Conservation (phyloP, 1,140 invertebrate species). For the Drosophila kohkoa region DNA sequence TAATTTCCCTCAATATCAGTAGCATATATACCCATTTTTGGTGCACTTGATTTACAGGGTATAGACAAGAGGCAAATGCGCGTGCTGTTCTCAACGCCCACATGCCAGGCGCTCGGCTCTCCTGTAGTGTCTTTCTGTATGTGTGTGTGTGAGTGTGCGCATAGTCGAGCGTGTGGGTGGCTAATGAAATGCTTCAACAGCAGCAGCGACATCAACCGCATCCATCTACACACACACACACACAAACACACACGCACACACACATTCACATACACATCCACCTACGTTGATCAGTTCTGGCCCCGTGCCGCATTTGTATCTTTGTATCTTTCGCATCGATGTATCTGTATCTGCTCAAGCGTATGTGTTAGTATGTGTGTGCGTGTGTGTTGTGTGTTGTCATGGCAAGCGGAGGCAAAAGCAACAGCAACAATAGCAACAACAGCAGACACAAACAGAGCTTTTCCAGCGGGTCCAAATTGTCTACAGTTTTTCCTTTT, state of each 20-base stretch:
- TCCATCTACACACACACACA: constrained; percentile 28
- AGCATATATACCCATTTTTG: background rate
- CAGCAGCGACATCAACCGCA: constrained; percentile 69
- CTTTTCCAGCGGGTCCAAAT: constrained; percentile 52
- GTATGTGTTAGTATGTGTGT: constrained; percentile 6
- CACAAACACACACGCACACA: background rate
- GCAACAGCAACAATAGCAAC: background rate
- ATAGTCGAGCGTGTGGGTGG: constrained; percentile 65
- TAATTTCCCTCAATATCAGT: no score
- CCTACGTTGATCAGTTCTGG: constrained; percentile 55
- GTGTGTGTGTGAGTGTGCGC: constrained; percentile 49
- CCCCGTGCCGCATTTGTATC: constrained; percentile 8
- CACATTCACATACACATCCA: constrained; percentile 28
- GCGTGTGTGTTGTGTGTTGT: constrained; percentile 48
- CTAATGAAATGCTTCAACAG: constrained; percentile 80
- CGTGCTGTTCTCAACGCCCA: constrained; percentile 70
- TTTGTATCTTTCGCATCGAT: constrained; percentile 11
- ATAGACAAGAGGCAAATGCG: constrained; percentile 56
- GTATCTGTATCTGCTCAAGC: constrained; percentile 7
- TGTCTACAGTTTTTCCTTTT: constrained; percentile 43
- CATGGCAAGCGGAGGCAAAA: constrained; percentile 47
- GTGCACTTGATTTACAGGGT: constrained; percentile 39
- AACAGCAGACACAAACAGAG: constrained; percentile 23
- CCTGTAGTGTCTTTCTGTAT: constrained; percentile 20
- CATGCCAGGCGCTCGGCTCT: constrained; percentile 47